Percentiles rank a stretch among this genome's conserved stretches.
Evolutionary conservation across 2,888 invertebrate species (phyloP).

Genomic region (Biston betularia): DNA sequence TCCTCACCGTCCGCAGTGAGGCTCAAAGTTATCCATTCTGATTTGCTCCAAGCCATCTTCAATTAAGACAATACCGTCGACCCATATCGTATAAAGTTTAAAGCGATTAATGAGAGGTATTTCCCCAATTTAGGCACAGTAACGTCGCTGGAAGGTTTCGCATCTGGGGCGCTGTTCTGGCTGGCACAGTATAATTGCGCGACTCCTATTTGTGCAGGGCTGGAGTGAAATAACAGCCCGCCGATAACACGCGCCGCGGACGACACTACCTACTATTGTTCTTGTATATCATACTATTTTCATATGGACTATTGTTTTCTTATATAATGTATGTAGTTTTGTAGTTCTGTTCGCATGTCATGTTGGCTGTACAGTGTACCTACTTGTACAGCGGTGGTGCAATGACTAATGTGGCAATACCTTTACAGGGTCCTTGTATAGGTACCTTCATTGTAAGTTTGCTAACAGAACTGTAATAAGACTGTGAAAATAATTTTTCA

Average conservation of each 20-base stretch:
- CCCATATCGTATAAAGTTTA: slow-evolving; percentile 1
- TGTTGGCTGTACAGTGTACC: too few relatives aligned
- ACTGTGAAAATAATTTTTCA: too few relatives aligned
- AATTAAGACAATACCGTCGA: background rate
- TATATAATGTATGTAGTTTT: slow-evolving; percentile 9
- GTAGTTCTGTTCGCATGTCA: background rate
- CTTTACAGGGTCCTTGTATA: too few relatives aligned
- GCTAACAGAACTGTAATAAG: too few relatives aligned
- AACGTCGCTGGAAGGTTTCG: background rate
- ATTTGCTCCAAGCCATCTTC: background rate
- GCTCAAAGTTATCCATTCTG: background rate
- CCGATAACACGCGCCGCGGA: slow-evolving; percentile 66
- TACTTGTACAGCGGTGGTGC: too few relatives aligned
- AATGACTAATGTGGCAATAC: too few relatives aligned
- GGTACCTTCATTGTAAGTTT: too few relatives aligned
- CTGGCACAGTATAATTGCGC: slow-evolving; percentile 58
- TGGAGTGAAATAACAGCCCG: slow-evolving; percentile 75
- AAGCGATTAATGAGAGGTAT: background rate
- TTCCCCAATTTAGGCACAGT: slow-evolving; percentile 1
- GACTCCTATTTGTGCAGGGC: slow-evolving; percentile 71
- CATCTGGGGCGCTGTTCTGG: slow-evolving; percentile 30
- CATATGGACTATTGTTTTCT: slow-evolving; percentile 30
- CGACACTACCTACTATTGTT: slow-evolving; percentile 48
- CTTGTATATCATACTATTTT: slow-evolving; percentile 48
- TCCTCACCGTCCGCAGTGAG: background rate